Evolutionary conservation across 2,113 vertebrate genomes (phyloP), one percentile per base, ranked within the genome.

Genomic region (Prunella himalayana): DNA sequence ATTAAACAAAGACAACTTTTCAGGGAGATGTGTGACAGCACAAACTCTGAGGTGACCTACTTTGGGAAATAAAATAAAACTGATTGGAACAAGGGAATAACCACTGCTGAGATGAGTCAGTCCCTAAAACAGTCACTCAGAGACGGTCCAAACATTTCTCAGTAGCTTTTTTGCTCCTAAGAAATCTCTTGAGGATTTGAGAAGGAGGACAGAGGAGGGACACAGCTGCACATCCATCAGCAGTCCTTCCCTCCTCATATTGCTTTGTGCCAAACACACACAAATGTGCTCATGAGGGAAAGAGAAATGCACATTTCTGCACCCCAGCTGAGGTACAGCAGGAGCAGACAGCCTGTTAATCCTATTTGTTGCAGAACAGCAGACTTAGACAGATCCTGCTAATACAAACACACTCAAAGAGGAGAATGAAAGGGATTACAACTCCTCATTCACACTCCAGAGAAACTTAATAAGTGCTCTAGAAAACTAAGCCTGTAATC

Each of bases 271-370:
- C 39, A 73, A 70, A 54, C 18, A 30, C 35, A 28, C 4, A 15
- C 4, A 71, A 56, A 76, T 0, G 1, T 0, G 8, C 11, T 42
- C 39, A 5, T 0, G 0, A 4, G 23, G 25, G 31, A 13, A 76
- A 53, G 42, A 73, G 20, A 47, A 86, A 83, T 12, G 69, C 15
- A 37, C 13, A 11, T 42, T 81, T 30, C 76, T 81, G 37, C 19
- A 41, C 13, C 5, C 27, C 41, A 83, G 47, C 20, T 60, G 45
- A 94, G 70, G 28, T 20, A 54, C 0, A 59, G 71, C 63, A 76
- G 79, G 24, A 79, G 35, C 49, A 72, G 35, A 22, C 53, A 66
- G 33, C 8, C 21, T 13, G 15, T n/a, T 53, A 39, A 73, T 64
- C 33, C 35, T n/a, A 2, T 42, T 57, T 69, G 30, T 15, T 35